Evolutionary conservation across 1,140 invertebrate species (phyloP), one percentile per base, ranked within the genome.

Genomic region (Leptoteleia sp.): DNA sequence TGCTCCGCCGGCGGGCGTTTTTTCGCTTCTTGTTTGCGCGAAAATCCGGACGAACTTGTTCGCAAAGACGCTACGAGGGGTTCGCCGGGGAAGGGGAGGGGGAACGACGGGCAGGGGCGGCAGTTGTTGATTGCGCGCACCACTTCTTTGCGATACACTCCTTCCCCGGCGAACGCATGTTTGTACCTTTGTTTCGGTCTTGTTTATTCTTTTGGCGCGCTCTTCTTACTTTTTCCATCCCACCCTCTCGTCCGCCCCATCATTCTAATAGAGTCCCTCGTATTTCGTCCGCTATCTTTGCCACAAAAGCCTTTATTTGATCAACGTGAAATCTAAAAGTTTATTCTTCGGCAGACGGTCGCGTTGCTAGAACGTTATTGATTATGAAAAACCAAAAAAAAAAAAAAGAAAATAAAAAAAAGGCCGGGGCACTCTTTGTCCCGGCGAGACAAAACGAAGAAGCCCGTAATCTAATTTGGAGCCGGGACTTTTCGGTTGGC

Each of bases 121-220:
- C 29, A 42, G 61, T 67, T 47, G 72, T 76, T 76, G 72, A 76
- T 68, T 76, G 62, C 64, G 57, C 55, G 33, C 55, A 45, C 38
- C 16, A 16, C 57, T 64, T 68, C 64, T 68, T 62, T 50, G 35
- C 47, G 19, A 62, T 52, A 76, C 45, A 57, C 12, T 65, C 43
- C 65, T 68, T 61, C 47, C 62, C 68, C 61, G 25, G 50, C 16
- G 11, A 64, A 76, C 57, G 64, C 72, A 68, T 68, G 72, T 76
- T 76, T 68, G 62, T 68, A 62, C 48, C 55, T 68, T 76, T 76
- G 55, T 76, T 68, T 76, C 64, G 47, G 15, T 40, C 27, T 47
- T 68, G 47, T 76, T 68, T 62, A 55, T 62, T 48, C 37, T 62
- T 47, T 47, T 62, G 38, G 0, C 16, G 8, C n/a, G 11, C 25